Base-by-base conservation (phyloP, 1,140 invertebrate genomes). In the Ctenoplectra terminalis region DNA sequence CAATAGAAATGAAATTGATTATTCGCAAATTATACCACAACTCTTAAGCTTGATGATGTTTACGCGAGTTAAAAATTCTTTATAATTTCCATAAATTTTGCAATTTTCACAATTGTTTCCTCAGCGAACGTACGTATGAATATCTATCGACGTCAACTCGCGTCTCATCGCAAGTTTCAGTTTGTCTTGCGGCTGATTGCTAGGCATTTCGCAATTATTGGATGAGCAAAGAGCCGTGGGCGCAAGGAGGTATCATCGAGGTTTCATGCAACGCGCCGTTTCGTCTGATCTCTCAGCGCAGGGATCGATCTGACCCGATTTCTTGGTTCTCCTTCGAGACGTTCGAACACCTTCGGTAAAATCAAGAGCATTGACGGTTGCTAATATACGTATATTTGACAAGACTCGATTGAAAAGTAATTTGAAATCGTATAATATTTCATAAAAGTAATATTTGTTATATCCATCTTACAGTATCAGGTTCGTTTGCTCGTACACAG, bases 121-220 rank as follows among this genome's bases (percentile, higher is more conserved):
- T 9, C 20, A 11, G 20, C 31, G 15, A 50, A 48, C 26, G 15
- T 31, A 71, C 46, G 48, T n/a, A 56, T 71, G 67, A 71, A 52
- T 37, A 37, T 54, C 48, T 71, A 54, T 52, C 67, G 50, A 67
- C 48, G 64, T 80, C 61, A 15, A 69, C 29, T 50, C 20, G 48
- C 56, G 50, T 74, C 37, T 67, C 67, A 31, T 60, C 29, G 69
- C 60, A 54, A 75, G 72, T 67, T 82, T 79, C 83, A 71, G 74
- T 86, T 79, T 84, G 83, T 73, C 74, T 86, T 86, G 81, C 78
- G 74, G 43, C 11, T 70, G 84, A 85, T 86, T 63, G 72, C 78
- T 50, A 66, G 7, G 63, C 60, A 50, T 67, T 77, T 85, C 60
- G 72, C n/a, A 43, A 54, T 76, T 72, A 50, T 67, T 63, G 72